phyloP scores from a whole-genome alignment of 2,797 vertebrate genomes.

The Anableps anableps region DNA sequence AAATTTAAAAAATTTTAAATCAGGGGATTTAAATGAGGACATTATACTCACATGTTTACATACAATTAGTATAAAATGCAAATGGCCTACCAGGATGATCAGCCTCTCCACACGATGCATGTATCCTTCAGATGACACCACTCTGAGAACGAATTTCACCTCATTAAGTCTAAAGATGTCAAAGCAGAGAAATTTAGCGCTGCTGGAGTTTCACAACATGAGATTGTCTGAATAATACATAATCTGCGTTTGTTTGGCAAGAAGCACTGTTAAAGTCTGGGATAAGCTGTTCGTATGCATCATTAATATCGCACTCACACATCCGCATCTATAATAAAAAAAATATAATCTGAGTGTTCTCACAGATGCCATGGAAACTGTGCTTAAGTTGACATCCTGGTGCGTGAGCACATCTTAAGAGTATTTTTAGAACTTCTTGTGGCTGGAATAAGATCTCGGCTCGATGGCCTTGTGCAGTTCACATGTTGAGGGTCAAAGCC shows the following conservation, averaged over 20 bases:
- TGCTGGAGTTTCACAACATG: conserved; percentile 55
- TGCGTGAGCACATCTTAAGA: conserved; percentile 12
- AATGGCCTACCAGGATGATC: conserved; percentile 34
- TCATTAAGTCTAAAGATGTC: conserved; percentile 64
- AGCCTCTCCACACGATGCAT: conserved; percentile 21
- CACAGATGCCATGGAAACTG: conserved; percentile 69
- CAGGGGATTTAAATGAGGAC: conserved; percentile 14
- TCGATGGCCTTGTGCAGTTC: conserved; percentile 10
- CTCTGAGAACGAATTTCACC: conserved; percentile 60
- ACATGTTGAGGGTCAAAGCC: conserved; percentile 14
- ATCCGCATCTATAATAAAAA: conserved; percentile 73
- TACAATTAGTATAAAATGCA: conserved; percentile 34
- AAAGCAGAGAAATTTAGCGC: conserved; percentile 48
- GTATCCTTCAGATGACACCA: conserved; percentile 60
- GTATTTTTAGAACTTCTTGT: conserved; percentile 51
- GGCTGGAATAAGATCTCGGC: conserved; percentile 16
- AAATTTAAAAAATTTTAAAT: conserved; percentile 19
- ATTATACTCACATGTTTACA: conserved; percentile 26
- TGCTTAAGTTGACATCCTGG: conserved; percentile 54
- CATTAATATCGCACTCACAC: conserved; percentile 69
- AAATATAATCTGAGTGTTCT: conserved; percentile 52
- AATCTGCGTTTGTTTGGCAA: conserved; percentile 65
- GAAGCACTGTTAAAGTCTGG: conserved; percentile 62
- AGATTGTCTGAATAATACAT: conserved; percentile 69
- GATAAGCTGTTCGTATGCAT: conserved; percentile 67